A percentile compares a stretch with the other conserved stretches of the same genome.
Evolutionary conservation across 1,140 invertebrate species (phyloP).

Genomic region (Sycophaga agraensis): DNA sequence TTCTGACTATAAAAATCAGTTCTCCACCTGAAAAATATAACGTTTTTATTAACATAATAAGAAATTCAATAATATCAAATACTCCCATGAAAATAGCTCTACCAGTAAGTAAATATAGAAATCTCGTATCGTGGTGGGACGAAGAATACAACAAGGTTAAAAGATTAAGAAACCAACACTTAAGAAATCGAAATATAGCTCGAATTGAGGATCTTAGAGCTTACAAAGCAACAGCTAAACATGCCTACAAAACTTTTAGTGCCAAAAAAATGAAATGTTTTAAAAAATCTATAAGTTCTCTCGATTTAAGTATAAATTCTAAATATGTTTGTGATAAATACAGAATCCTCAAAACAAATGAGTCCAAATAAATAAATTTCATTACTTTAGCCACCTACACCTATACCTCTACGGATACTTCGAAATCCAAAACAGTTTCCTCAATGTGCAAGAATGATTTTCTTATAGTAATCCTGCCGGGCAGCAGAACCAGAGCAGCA

Average conservation of each 20-base stretch:
- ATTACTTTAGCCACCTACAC: background rate
- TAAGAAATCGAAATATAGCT: background rate
- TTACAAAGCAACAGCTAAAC: background rate
- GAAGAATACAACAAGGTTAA: background rate
- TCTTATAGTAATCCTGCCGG: too few relatives aligned
- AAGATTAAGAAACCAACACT: background rate
- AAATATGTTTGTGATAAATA: background rate
- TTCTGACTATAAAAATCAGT: background rate
- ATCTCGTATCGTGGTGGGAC: slow-evolving; percentile 5
- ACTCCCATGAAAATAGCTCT: too few relatives aligned
- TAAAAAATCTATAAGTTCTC: background rate
- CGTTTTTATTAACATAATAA: background rate
- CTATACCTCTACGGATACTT: background rate
- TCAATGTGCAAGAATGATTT: background rate
- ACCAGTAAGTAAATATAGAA: background rate
- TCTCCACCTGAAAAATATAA: background rate
- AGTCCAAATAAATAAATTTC: background rate
- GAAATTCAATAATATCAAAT: background rate
- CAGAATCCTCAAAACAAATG: background rate
- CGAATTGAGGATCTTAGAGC: background rate
- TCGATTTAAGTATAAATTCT: background rate
- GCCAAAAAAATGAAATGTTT: background rate
- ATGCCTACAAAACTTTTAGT: background rate
- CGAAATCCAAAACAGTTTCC: background rate
- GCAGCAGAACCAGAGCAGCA: too few relatives aligned